Evolutionary conservation across 2,797 vertebrate species (phyloP), one percentile per base, ranked within the genome.

Genomic region (Argyrosomus regius): DNA sequence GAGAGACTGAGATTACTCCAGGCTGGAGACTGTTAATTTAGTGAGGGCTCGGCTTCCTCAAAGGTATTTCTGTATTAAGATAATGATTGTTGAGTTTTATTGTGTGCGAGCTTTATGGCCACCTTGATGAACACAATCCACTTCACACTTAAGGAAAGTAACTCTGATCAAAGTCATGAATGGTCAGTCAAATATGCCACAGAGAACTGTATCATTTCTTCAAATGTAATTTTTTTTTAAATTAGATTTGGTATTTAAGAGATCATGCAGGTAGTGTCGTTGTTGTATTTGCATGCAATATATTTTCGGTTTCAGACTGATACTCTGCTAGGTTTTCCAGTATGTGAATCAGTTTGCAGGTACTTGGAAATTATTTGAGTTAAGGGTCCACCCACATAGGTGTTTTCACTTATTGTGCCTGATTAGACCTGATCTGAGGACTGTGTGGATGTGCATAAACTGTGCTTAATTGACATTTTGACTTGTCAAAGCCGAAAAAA

Each of bases 1-100:
- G 31, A 59, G 26, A 52, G 24, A 54, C 4, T 41, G 43, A 75
- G 56, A 70, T 70, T 52, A 56, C 52, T 82, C 59, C 53, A 72
- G 41, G 69, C 54, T 58, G 69, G 41, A 72, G 84, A 52, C 54
- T 48, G 61, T 73, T 81, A 22, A 77, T 82, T 77, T 72, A 65
- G 48, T 61, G 11, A 10, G 58, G 10, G 35, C 77, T 41, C 4
- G 2, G 28, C 67, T 53, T 83, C 68, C 31, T 87, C 35, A 35
- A 41, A 82, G 80, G 67, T 53, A 35, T 64, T 62, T 57, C 50
- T 26, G 12, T 48, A 62, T 81, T 80, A 81, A 70, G 56, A 79
- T 80, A 80, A 81, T 69, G 72, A 81, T 28, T 78, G 56, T 71
- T 72, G 57, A 87, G 48, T 65, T 73, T 75, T 72, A 31, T 52